These are phyloP conservation scores for Sebastes minor DNA, from an alignment of 2,797 vertebrate genomes.

Conservation along the genomic window DNA sequence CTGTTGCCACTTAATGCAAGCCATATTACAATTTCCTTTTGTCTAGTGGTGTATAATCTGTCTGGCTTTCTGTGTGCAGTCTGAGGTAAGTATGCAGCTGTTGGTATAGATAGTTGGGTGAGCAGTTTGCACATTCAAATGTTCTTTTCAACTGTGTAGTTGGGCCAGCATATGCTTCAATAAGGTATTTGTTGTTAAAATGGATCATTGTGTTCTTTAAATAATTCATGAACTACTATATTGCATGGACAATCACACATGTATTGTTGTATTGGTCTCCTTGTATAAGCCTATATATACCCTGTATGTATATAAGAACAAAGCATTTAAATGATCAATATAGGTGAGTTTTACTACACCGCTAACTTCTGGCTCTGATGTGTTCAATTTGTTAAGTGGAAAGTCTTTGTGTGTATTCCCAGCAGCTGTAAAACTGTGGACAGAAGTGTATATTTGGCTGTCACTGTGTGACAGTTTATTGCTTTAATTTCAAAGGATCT, in stretches of 20 bases:
- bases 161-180: not conserved
- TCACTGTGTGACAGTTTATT: conserved; percentile 70
- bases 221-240: not conserved
- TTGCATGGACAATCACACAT: not conserved
- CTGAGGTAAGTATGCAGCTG: not conserved
- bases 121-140: not conserved
- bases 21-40: conserved; percentile 28
- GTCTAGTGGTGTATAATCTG: conserved; percentile 35
- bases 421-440: conserved; percentile 45
- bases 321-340: not conserved
- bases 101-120: not conserved
- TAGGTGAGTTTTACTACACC: not conserved
- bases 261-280: not conserved
- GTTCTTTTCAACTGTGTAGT: not conserved
- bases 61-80: conserved; percentile 24
- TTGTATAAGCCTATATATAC: not conserved
- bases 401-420: conserved; percentile 25
- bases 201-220: not conserved
- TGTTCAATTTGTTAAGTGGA: conserved; percentile 45
- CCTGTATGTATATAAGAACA: not conserved
- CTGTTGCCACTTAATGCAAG: conserved; percentile 46
- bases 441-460: conserved; percentile 41
- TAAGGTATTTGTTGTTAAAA: not conserved
- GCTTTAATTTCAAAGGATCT: conserved; percentile 55
- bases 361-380: not conserved